phyloP scores from a whole-genome alignment of 2,113 vertebrate species.

The Zosterops lateralis region DNA sequence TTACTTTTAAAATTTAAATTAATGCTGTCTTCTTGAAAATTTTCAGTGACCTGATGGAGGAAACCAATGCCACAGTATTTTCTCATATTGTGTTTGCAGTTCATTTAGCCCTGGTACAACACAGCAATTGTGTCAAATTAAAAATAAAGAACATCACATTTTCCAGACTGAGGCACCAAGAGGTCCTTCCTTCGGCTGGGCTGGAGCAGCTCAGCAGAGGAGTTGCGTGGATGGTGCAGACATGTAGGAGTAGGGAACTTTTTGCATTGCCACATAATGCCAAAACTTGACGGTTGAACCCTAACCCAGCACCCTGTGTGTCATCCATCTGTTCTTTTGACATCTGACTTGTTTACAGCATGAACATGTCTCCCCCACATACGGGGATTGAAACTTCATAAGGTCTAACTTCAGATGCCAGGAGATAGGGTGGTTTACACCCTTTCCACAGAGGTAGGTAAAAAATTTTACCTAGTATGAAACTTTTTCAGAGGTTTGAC shows the following conservation, averaged over 20 bases:
- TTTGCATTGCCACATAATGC: conserved; percentile 5
- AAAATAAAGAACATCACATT: background rate
- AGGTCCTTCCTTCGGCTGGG: background rate
- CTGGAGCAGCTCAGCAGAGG: background rate
- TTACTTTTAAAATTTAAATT: background rate
- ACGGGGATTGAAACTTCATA: background rate
- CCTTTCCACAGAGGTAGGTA: background rate
- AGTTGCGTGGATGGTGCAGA: background rate
- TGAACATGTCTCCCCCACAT: background rate
- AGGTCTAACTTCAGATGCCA: background rate
- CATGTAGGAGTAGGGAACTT: conserved; percentile 25
- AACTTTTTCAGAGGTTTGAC: background rate
- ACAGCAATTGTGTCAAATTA: background rate
- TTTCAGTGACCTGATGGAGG: background rate
- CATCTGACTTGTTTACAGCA: conserved; percentile 34
- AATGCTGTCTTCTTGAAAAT: background rate
- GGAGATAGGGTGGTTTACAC: background rate
- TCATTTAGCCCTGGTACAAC: background rate
- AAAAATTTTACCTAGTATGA: background rate
- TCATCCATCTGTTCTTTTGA: conserved; percentile 22
- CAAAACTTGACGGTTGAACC: background rate
- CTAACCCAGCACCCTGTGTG: background rate
- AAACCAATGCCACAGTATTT: background rate
- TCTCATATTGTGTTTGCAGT: background rate
- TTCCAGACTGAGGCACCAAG: background rate